Conservation (phyloP, 1,140 invertebrate species). For the Apis laboriosa region DNA sequence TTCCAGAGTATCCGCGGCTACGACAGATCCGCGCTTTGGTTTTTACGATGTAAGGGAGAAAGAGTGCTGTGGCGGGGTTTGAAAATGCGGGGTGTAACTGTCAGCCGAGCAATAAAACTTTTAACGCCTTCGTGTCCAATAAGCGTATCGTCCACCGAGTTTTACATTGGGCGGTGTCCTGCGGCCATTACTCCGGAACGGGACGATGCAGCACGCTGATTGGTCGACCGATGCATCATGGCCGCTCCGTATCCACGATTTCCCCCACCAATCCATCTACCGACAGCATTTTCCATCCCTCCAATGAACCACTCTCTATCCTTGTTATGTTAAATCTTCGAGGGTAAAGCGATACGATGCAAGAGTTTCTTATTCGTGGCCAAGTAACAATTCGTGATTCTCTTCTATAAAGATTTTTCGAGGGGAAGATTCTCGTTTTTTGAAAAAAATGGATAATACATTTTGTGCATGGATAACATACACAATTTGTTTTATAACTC, state of each 20-base stretch:
- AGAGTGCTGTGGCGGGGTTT: slow-evolving; percentile 51
- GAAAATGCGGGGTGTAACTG: slow-evolving; percentile 74
- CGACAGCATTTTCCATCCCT: slow-evolving; percentile 45
- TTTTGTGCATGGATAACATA: not conserved
- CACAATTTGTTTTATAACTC: not conserved
- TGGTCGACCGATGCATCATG: slow-evolving; percentile 75
- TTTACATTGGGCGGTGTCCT: slow-evolving; percentile 73
- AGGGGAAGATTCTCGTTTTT: not conserved
- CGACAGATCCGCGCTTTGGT: slow-evolving; percentile 58
- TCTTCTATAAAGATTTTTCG: not conserved
- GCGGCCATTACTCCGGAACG: slow-evolving; percentile 79
- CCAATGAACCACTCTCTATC: slow-evolving; percentile 38
- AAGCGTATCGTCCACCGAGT: slow-evolving; percentile 69
- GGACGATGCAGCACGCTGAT: slow-evolving; percentile 62
- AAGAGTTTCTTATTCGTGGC: not conserved
- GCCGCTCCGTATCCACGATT: slow-evolving; percentile 68
- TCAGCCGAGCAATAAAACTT: slow-evolving; percentile 75
- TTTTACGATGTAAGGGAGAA: slow-evolving; percentile 71
- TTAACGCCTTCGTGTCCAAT: slow-evolving; percentile 78
- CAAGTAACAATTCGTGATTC: slow-evolving; percentile 42
- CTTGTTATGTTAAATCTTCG: slow-evolving; percentile 40
- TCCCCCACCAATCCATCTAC: slow-evolving; percentile 46
- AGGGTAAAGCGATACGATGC: slow-evolving; percentile 13
- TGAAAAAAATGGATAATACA: too few species aligned
- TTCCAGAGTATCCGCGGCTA: slow-evolving; percentile 35